A percentile compares a stretch with the other conserved stretches of the same genome.
These are phyloP conservation scores for Orestias chungarensis DNA, from an alignment of 2,797 vertebrate species.

Conservation along the genomic window DNA sequence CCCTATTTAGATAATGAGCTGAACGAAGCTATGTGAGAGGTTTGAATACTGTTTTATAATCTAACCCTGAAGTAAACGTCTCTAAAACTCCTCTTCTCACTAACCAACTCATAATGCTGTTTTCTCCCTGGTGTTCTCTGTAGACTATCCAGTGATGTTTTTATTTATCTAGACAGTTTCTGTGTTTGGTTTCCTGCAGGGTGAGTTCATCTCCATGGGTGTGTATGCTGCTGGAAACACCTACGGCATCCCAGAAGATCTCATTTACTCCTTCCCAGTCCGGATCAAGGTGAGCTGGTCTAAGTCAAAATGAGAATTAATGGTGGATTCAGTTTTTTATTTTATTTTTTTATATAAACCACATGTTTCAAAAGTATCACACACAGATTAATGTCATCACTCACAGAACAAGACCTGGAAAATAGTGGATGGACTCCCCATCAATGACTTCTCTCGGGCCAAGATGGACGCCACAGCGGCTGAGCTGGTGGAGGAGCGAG, in stretches of 20 bases:
- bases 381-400: neutral
- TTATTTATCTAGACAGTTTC: neutral
- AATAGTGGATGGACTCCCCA: slow-evolving; percentile 88
- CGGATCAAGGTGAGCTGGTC: slow-evolving; percentile 87
- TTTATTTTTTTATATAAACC: no score
- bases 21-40: no score
- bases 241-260: slow-evolving; percentile 88
- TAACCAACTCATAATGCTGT: no score
- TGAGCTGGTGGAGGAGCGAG: slow-evolving; percentile 92
- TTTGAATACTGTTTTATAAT: no score
- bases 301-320: neutral
- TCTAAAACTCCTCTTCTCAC: no score
- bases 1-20: no score
- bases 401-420: slow-evolving; percentile 92
- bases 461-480: slow-evolving; percentile 95
- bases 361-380: no score
- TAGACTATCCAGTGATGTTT: no score
- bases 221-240: slow-evolving; percentile 90
- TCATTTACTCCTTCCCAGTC: slow-evolving; percentile 95
- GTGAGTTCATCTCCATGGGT: slow-evolving; percentile 95
- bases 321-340: neutral
- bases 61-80: no score
- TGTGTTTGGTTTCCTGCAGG: slow-evolving; percentile 69
- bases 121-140: no score
- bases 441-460: slow-evolving; percentile 93